Evolutionary conservation across 2,113 vertebrate genomes (phyloP), one percentile per base, ranked within the genome.

Genomic region (Gobius niger): DNA sequence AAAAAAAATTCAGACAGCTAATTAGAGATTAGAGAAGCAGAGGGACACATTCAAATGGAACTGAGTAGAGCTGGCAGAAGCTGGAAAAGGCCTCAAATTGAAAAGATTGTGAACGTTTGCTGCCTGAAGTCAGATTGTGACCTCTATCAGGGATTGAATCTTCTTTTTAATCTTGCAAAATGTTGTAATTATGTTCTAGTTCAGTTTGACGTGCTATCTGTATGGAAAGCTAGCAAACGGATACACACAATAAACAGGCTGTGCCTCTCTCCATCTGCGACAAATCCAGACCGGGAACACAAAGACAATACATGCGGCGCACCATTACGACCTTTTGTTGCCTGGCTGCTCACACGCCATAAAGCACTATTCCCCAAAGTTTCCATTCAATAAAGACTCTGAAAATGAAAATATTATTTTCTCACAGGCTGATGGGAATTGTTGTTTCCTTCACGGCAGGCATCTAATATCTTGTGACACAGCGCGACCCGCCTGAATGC

Each of bases 391-490:
- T 99, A 96, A 96, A 96, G 94, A 78, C 73, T 91, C 92, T 90
- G 94, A 95, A 96, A 97, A 98, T 96, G 96, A 98, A 98, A 98
- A 98, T 98, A 97, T 96, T 96, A 94, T 97, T 95, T 96, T 95
- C 93, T 93, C 92, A 92, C 93, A 92, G 93, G 93, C 96, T 96
- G 95, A 96, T 97, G 95, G 96, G 96, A 96, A 95, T 96, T 96
- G 95, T 98, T 98, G 95, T 97, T 97, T 96, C 93, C 91, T 60
- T 96, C 94, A 92, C 94, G 93, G 94, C 95, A 94, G 95, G 93
- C 92, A 90, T 95, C 93, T 98, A 96, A 97, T 98, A 98, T 97
- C 94, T 96, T 95, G 91, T 98, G 97, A 97, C 95, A 96, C 87
- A 81, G 92, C 88, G 93, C 96, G 96, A 98, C 95, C 96, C 89